These are phyloP conservation scores for Lepidurus packardi DNA, from an alignment of 1,140 invertebrate genomes.

Conservation along the genomic window DNA sequence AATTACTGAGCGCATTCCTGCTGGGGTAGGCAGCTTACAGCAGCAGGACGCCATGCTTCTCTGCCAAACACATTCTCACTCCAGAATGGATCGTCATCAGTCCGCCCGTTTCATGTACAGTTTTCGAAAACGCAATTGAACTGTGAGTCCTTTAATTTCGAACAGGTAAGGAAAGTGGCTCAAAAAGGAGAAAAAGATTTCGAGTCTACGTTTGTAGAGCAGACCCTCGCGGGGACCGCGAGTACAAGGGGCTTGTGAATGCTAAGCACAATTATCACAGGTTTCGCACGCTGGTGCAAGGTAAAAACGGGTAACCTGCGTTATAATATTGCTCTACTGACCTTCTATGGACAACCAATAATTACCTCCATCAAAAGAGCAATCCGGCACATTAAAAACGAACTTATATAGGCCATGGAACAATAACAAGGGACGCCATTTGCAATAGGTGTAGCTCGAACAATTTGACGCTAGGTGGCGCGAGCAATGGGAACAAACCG, in stretches of 20 bases:
- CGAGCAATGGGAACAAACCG: neutral
- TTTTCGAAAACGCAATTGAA: no score
- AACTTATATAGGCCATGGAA: constrained; percentile 62
- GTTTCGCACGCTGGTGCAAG: no score
- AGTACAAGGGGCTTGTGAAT: neutral
- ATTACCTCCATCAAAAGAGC: constrained; percentile 52
- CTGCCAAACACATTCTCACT: no score
- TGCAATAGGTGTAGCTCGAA: constrained; percentile 62
- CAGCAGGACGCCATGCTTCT: no score
- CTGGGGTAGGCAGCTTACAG: no score
- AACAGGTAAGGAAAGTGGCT: neutral
- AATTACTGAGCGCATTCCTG: no score
- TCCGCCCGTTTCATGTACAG: no score
- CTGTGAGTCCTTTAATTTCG: no score
- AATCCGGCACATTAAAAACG: constrained; percentile 56
- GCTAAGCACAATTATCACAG: no score
- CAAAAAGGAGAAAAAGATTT: neutral
- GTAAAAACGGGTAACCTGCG: no score
- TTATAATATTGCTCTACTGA: neutral
- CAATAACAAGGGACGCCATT: constrained; percentile 72
- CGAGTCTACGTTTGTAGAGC: neutral
- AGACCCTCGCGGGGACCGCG: constrained; percentile 16
- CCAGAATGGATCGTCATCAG: no score
- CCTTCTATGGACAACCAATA: constrained; percentile 35
- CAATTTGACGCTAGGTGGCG: constrained; percentile 41